Evolutionary conservation across 2,888 invertebrate genomes (phyloP), one percentile per base, ranked within the genome.

Genomic region (Brachylomia viminalis): DNA sequence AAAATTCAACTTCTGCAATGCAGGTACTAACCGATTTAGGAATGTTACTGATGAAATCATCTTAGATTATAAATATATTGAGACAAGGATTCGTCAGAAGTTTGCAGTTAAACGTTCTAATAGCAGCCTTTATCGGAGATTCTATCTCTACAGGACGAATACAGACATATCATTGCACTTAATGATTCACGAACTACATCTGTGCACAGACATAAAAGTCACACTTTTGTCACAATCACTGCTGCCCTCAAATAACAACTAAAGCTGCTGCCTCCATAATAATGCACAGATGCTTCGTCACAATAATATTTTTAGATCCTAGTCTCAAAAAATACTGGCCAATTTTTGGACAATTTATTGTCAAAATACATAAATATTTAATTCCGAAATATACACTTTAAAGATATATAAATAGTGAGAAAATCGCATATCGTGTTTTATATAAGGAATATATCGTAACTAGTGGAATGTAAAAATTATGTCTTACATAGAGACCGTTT

Each of bases 291-390:
- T 59, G 82, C 33, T 56, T 38, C 72, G 61, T 69, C 30, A 33
- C 78, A 59, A 64, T 68, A 62, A 33, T 61, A 49, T 75, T 52
- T 59, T 71, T 74, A 82, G 64, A 72, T 74, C 77, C 85, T 87
- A 90, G 87, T 90, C 88, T 90, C 90, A 83, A 87, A 84, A 85
- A 93, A 93, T 93, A 94, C 93, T 94, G 93, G 92, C 93, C 93
- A 92, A 93, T 92, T 86, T 77, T 84, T 83, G 79, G 86, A 90
- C 88, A 91, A 86, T 86, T 86, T 88, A 89, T 87, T 89, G 85
- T 90, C 87, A 76, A 79, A 45, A 64, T 82, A 82, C 64, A 86
- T 79, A 88, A 59, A 72, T 64, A 54, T 75, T 72, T 58, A 71
- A 68, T 75, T 70, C 65, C 81, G 67, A 86, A 82, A 87, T 87